Base-by-base conservation (phyloP, 2,888 invertebrate species). In the Drosophila mulleri region DNA sequence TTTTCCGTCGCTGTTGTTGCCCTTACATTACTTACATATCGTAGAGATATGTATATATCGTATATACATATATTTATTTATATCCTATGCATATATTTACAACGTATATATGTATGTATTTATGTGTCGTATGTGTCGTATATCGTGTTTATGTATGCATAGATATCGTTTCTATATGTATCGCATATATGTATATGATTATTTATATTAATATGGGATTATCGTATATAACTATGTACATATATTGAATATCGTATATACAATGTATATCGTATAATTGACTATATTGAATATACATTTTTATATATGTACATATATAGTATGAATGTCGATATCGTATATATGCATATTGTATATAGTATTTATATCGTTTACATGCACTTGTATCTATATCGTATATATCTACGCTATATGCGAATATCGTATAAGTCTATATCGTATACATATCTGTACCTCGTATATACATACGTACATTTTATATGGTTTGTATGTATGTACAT, bases 1-100 rank as follows among this genome's bases (percentile, higher is more conserved):
- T 77, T 81, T 67, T 67, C 75, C 70, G 69, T 70, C 41, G 59
- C 44, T 59, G 58, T 45, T 66, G 64, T 52, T 65, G 70, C 54
- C 57, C 69, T 58, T 39, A 59, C 39, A 26, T 26, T 29, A 41
- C 29, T 39, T 53, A 50, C 20, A 60, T 60, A 47, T 47, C 8
- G 41, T 35, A 52, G 52, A 59, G 23, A 26, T 54, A n/a, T n/a
- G 12, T 39, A 39, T 41, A 62, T 60, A 53, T 44, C 37, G 32
- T 23, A 37, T 37, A 62, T 67, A n/a, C n/a, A 62, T 65, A 32
- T 11, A 32, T 32, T 2, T 44, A 35, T 52, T 44, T 37, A 63
- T 62, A 57, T 23, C 45, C 7, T 45, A 45, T 23, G 20, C 2
- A 23, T 23, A 23, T 23, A 23, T n/a, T n/a, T n/a, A n/a, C n/a